phyloP scores from a whole-genome alignment of 1,140 invertebrate genomes.

The Pseudachorutes palmiensis region DNA sequence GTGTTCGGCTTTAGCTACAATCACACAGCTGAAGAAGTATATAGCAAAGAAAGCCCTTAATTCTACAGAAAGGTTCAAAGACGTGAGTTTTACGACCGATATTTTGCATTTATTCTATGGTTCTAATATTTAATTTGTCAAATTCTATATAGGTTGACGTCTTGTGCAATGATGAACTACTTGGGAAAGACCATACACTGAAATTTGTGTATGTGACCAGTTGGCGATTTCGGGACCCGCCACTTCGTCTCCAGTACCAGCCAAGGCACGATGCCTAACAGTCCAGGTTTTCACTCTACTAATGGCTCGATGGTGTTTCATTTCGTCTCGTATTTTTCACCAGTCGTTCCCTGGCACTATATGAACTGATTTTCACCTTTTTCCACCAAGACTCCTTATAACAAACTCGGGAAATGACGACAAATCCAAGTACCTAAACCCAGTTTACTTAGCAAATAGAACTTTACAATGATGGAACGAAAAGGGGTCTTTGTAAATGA shows the following conservation, averaged over 20 bases:
- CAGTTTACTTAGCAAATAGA: too few species aligned
- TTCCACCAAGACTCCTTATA: too few species aligned
- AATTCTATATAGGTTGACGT: slow-evolving; percentile 77
- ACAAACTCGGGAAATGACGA: too few species aligned
- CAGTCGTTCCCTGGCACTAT: too few species aligned
- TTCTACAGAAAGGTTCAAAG: slow-evolving; percentile 83
- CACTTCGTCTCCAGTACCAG: slow-evolving; percentile 67
- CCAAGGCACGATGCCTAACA: slow-evolving; percentile 1
- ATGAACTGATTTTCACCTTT: too few species aligned
- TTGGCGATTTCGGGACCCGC: slow-evolving; percentile 90
- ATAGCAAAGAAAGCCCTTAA: slow-evolving; percentile 91
- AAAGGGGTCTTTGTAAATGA: too few species aligned
- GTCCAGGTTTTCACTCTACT: not conserved
- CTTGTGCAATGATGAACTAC: slow-evolving; percentile 92
- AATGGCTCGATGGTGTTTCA: too few species aligned
- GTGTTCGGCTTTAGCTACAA: slow-evolving; percentile 90
- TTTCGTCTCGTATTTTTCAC: too few species aligned
- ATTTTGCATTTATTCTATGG: not conserved
- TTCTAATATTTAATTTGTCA: slow-evolving; percentile 7
- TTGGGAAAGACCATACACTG: slow-evolving; percentile 96
- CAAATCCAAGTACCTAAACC: too few species aligned
- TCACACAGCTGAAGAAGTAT: slow-evolving; percentile 95
- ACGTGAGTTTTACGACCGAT: slow-evolving; percentile 52
- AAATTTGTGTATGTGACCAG: slow-evolving; percentile 97
- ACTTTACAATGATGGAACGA: too few species aligned